These are phyloP conservation scores for Drosophila sucinea DNA, from an alignment of 1,140 invertebrate species.

Conservation along the genomic window DNA sequence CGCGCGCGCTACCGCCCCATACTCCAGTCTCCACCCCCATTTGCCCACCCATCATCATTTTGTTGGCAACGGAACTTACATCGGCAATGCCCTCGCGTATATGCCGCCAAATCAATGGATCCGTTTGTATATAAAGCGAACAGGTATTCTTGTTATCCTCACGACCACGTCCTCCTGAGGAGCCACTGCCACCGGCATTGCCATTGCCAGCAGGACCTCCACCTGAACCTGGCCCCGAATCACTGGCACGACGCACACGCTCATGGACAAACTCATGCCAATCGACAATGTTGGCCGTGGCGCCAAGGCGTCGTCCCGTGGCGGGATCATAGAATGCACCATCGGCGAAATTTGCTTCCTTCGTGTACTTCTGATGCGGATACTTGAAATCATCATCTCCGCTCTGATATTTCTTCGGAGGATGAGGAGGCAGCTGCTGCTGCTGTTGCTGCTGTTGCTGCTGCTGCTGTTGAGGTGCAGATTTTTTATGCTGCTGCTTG, in stretches of 20 bases:
- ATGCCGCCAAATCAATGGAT: slow-evolving; percentile 98
- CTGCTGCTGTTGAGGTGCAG: slow-evolving; percentile 46
- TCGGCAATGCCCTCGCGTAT: slow-evolving; percentile 89
- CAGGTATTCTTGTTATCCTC: slow-evolving; percentile 93
- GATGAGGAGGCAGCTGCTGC: slow-evolving; percentile 60
- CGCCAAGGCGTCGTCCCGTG: slow-evolving; percentile 67
- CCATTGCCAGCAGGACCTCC: slow-evolving; percentile 48
- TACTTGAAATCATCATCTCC: slow-evolving; percentile 79
- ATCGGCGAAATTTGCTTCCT: slow-evolving; percentile 82
- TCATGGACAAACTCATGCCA: slow-evolving; percentile 80
- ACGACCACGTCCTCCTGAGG: slow-evolving; percentile 84
- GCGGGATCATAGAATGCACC: slow-evolving; percentile 75
- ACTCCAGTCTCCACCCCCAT: background rate
- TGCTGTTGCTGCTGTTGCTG: slow-evolving; percentile 69
- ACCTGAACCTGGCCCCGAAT: slow-evolving; percentile 84
- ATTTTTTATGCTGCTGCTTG: slow-evolving; percentile 75
- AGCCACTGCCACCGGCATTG: slow-evolving; percentile 73
- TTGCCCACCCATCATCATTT: background rate
- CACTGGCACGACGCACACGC: slow-evolving; percentile 84
- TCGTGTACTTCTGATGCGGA: slow-evolving; percentile 83
- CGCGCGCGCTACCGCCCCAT: slow-evolving; percentile 18
- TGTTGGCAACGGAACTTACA: slow-evolving; percentile 83
- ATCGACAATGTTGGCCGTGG: slow-evolving; percentile 60
- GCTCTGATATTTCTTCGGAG: slow-evolving; percentile 81
- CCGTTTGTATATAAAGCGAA: slow-evolving; percentile 98